These are phyloP conservation scores for Tiphia femorata DNA, from an alignment of 2,888 invertebrate species.

Conservation along the genomic window DNA sequence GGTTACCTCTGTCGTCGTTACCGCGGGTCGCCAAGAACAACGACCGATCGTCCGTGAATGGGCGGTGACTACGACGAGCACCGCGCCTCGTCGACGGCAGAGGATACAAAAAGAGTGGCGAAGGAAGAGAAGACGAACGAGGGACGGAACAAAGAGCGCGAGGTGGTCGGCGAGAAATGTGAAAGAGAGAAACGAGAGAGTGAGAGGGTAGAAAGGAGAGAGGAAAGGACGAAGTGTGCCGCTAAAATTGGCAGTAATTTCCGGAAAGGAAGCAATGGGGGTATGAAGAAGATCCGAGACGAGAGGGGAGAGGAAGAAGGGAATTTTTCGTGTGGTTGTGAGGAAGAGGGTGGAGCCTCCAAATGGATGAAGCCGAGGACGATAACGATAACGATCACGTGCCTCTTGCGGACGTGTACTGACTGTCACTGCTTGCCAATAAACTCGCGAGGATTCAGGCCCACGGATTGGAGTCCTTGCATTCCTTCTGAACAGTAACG, in stretches of 20 bases:
- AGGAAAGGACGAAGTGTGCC: slow-evolving; percentile 3
- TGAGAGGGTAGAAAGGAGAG: background rate
- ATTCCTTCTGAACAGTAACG: slow-evolving; percentile 25
- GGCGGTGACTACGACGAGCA: too few relatives aligned
- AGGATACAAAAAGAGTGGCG: background rate
- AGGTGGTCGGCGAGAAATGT: background rate
- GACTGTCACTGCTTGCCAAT: slow-evolving; percentile 38
- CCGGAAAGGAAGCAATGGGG: background rate
- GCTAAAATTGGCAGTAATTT: slow-evolving; percentile 33
- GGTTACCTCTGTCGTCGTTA: background rate
- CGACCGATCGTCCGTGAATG: background rate
- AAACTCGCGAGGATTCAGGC: slow-evolving; percentile 31
- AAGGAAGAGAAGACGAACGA: background rate
- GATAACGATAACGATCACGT: slow-evolving; percentile 36
- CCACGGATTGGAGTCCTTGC: slow-evolving; percentile 22
- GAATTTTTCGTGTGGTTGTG: too few relatives aligned
- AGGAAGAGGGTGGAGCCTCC: background rate
- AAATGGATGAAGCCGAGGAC: background rate
- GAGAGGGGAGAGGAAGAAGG: too few relatives aligned
- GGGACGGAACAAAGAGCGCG: slow-evolving; percentile 1
- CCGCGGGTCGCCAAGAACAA: background rate
- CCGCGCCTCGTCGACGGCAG: too few relatives aligned
- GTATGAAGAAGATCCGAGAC: background rate
- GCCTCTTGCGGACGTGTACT: slow-evolving; percentile 34
- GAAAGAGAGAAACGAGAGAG: background rate